A percentile compares a stretch with the other conserved stretches of the same genome.
These are phyloP conservation scores for Ictalurus furcatus DNA, from an alignment of 2,113 vertebrate species.

Conservation along the genomic window DNA sequence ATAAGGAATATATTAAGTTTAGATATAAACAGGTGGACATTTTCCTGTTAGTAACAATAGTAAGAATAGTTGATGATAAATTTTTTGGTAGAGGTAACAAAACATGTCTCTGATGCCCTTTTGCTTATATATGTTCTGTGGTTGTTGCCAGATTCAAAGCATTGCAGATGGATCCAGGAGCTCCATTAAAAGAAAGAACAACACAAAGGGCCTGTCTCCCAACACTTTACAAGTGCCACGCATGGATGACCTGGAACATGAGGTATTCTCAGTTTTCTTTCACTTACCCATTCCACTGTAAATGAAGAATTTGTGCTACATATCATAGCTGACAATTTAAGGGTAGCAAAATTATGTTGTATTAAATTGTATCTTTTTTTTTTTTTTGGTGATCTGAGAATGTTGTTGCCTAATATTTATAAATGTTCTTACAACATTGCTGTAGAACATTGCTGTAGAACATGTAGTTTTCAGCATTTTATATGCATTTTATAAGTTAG, in stretches of 20 bases:
- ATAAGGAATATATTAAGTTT: background rate
- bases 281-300: background rate
- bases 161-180: conserved; percentile 73
- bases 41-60: background rate
- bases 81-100: background rate
- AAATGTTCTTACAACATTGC: background rate
- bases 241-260: conserved; percentile 63
- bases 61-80: background rate
- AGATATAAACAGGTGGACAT: background rate
- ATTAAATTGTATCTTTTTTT: background rate
- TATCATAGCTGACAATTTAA: background rate
- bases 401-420: background rate
- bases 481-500: background rate
- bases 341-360: background rate
- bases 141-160: conserved; percentile 73
- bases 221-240: conserved; percentile 64
- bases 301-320: background rate
- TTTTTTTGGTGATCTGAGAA: background rate
- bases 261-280: conserved; percentile 68
- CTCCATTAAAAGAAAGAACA: conserved; percentile 72
- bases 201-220: conserved; percentile 47
- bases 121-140: conserved; percentile 27
- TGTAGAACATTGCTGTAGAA: no score
- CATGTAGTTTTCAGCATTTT: background rate
- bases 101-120: background rate